Base-by-base conservation (phyloP, 1,140 invertebrate species). In the Lepidurus couesii region DNA sequence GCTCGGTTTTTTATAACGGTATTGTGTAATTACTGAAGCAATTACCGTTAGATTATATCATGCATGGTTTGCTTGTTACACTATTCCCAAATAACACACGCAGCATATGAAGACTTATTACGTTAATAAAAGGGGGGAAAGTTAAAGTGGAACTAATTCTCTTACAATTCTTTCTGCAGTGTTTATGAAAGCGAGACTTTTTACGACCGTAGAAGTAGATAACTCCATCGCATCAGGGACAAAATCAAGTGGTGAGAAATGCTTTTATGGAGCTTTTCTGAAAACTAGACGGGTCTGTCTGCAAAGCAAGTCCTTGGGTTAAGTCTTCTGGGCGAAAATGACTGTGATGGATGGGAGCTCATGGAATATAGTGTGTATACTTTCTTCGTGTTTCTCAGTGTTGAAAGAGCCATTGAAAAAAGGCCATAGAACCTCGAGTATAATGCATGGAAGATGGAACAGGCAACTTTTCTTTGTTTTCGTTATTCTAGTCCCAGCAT, bases 301-400 rank as follows among this genome's bases (percentile, higher is more conserved):
- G 53, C 16, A 13, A 9, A 65, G 53, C 53, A 65, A 65, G 53
- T 13, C 53, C 9, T 13, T 65, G 16, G 53, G 53, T 65, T 16
- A 65, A 47, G n/a, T n/a, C 8, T 21, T 65, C 53, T 13, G 53
- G 53, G n/a, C 53, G 9, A 65, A 34, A 34, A 65, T 65, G 53
- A 65, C 53, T 13, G 53, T 65, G 53, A 65, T 65, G 53, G 53
- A 65, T 65, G 53, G 53, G 10, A 65, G 53, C 21, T 65, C 53
- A 65, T 65, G 53, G 16, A 65, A 65, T n/a, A 13, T 65, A 3
- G 34, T 34, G 34, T 34, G 34, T 65, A n/a, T 4, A 65, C 21
- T 65, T 65, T 65, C 53, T 65, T 65, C 53, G 53, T 65, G 13
- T 65, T 65, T 65, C 21, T 16, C 53, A 65, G 34, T 34, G 34